Base-by-base conservation (phyloP, 2,888 invertebrate genomes). In the Ectropis crepuscularia region DNA sequence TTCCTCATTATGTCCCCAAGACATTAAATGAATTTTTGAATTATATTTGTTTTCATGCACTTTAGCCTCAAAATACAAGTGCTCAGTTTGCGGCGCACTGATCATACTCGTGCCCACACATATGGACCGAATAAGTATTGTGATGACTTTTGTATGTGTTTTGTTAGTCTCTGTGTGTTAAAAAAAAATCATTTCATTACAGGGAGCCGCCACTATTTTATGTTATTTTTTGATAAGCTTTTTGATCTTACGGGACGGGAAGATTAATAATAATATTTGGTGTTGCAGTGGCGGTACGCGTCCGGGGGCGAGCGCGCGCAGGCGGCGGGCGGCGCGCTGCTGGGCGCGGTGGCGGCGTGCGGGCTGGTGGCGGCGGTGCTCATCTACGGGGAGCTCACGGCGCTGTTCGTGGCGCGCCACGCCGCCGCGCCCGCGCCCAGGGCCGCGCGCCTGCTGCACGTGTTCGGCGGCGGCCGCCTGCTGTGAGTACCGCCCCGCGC, bases 301-400 rank as follows among this genome's bases (percentile, higher is more conserved):
- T 81, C 82, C 0, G 54, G 70, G n/a, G 0, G 70, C 4, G 92
- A 92, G 73, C 73, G 80, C 0, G 6, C 70, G 6, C 81, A 81
- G 8, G 83, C 89, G 0, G 16, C 74, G 0, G 41, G 77, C 0
- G 86, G 87, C 16, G 85, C 81, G 16, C 5, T 75, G 11, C 65
- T 82, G 11, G 83, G 81, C 0, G 77, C 79, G 73, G n/a, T 75
- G 5, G 81, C 85, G 63, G 83, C 93, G 0, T 75, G 81, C 50
- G 90, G 87, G 9, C 82, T 91, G 59, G 93, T 95, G 42, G 82
- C 90, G n/a, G 94, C 94, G 65, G 93, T 95, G 42, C 90, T 94
- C 49, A 85, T 94, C 45, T 95, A 95, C 83, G 95, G 95, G 0
- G 94, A 95, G 79, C 89, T 95, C 57, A 94, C 95, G 0, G 90